Conservation (phyloP, 2,797 vertebrate genomes). For the Hipposideros larvatus region DNA sequence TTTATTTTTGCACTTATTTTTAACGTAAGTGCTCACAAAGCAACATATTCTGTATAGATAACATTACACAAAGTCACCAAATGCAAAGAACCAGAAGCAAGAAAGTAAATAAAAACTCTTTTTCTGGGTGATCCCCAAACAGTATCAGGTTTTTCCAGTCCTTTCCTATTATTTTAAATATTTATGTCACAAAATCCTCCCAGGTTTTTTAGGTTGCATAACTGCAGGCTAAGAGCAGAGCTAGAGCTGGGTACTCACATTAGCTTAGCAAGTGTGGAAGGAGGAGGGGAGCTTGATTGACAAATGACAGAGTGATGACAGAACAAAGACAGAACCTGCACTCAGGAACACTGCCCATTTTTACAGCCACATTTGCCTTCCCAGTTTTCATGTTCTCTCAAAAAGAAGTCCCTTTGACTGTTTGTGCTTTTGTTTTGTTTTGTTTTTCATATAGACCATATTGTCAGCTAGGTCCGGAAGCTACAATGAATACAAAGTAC, state of each 20-base stretch:
- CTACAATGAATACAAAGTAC: slow-evolving; percentile 68
- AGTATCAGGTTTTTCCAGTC: not conserved
- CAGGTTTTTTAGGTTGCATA: not conserved
- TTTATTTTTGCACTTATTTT: not conserved
- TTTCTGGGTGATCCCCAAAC: not conserved
- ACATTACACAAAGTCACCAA: not conserved
- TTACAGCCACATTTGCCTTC: not conserved
- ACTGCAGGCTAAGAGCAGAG: not conserved
- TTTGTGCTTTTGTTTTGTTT: slow-evolving; percentile 48
- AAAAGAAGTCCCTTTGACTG: slow-evolving; percentile 74
- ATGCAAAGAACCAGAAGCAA: not conserved
- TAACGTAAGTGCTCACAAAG: not conserved
- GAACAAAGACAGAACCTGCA: not conserved
- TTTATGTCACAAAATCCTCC: slow-evolving; percentile 5
- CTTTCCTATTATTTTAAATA: slow-evolving; percentile 1
- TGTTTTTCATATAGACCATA: not conserved
- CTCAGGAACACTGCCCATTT: not conserved
- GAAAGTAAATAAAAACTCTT: slow-evolving; percentile 20
- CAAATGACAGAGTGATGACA: slow-evolving; percentile 10
- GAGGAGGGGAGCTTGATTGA: not conserved
- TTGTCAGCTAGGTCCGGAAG: slow-evolving; percentile 65
- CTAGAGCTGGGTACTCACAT: not conserved
- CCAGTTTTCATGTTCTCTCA: not conserved
- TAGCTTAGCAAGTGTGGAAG: not conserved
- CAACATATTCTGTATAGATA: not conserved